These are phyloP conservation scores for Telmatochromis brichardi DNA, from an alignment of 2,113 vertebrate species.

Conservation along the genomic window DNA sequence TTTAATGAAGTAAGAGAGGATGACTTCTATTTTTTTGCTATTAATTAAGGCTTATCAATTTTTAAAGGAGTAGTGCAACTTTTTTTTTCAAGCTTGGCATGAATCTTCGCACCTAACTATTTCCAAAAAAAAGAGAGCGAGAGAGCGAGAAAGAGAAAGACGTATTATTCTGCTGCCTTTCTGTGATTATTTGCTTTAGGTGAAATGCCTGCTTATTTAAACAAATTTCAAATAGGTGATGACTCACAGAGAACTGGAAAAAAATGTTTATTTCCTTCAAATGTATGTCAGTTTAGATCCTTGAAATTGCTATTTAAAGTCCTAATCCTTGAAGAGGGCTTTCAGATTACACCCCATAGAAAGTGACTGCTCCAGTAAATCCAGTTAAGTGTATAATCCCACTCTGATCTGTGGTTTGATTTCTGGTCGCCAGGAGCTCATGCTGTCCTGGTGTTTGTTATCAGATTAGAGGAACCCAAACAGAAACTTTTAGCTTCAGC, in stretches of 20 bases:
- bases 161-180: not conserved
- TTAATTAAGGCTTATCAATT: not conserved
- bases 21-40: not conserved
- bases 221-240: not conserved
- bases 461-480: not conserved
- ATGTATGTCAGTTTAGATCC: not conserved
- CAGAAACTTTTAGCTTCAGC: not conserved
- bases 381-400: not conserved
- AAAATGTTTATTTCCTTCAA: not conserved
- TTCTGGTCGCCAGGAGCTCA: not conserved
- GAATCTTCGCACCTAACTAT: not conserved
- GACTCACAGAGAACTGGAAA: not conserved
- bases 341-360: not conserved
- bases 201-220: not conserved
- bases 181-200: not conserved
- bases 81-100: not conserved
- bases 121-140: not conserved
- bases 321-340: not conserved
- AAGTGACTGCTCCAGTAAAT: not conserved
- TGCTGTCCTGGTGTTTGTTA: not conserved
- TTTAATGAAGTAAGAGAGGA: not conserved
- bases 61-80: not conserved
- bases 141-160: not conserved
- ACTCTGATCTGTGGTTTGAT: not conserved
- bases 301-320: not conserved